Evolutionary conservation across 2,113 vertebrate species (phyloP).

Genomic region (Syngnathus floridae): DNA sequence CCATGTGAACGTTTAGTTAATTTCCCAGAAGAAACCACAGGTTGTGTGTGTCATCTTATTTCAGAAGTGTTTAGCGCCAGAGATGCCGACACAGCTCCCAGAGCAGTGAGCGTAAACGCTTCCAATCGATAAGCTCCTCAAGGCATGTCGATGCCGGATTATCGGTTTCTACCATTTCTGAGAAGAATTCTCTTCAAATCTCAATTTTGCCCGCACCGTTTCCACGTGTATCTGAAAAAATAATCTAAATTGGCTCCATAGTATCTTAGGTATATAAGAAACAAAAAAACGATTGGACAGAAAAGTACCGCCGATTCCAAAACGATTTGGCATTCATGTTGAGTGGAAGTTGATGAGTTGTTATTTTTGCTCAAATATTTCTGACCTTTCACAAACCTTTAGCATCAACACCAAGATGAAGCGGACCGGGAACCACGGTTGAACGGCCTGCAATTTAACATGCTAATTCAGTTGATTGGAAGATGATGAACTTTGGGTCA

Average conservation of each 20-base stretch:
- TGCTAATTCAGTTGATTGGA: constrained; percentile 1
- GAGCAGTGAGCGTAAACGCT: not conserved
- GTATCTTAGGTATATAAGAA: not conserved
- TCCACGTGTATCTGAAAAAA: not conserved
- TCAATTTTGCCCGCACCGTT: not conserved
- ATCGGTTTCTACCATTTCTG: not conserved
- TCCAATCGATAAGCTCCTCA: not conserved
- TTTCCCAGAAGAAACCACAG: not conserved
- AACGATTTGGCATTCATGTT: not conserved
- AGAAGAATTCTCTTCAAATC: not conserved
- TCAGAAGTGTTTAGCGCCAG: not conserved
- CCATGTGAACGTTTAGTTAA: not conserved
- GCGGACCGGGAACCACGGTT: not conserved
- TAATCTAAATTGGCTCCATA: not conserved
- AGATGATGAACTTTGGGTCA: constrained; percentile 1
- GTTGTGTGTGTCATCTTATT: not conserved
- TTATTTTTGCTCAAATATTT: not conserved
- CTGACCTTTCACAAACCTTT: not conserved
- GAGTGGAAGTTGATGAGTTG: not conserved
- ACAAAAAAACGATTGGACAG: not conserved
- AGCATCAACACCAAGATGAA: not conserved
- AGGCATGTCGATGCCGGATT: not conserved
- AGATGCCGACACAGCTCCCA: not conserved
- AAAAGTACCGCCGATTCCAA: not conserved
- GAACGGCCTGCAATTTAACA: constrained; percentile 2